Evolutionary conservation across 1,140 invertebrate genomes (phyloP).

Genomic region (Drosophila navojoa): DNA sequence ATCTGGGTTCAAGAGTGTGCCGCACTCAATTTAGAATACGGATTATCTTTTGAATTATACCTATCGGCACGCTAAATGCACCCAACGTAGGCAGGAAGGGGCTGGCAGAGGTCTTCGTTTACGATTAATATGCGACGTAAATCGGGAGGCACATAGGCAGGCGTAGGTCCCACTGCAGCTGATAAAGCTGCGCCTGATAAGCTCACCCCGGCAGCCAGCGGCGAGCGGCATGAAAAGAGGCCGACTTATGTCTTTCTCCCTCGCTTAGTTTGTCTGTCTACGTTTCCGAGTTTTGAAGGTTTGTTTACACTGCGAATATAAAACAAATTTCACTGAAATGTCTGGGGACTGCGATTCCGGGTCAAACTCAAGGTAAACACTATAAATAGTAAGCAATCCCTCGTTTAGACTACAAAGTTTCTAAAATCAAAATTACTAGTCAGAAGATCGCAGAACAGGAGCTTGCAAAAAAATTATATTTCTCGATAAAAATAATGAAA

Average conservation of each 20-base stretch:
- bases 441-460: slow-evolving; percentile 4
- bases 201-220: neutral
- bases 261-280: slow-evolving; percentile 1
- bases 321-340: slow-evolving; percentile 13
- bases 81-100: neutral
- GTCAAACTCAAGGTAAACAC: slow-evolving; percentile 33
- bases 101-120: neutral
- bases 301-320: slow-evolving; percentile 64
- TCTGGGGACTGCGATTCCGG: slow-evolving; percentile 45
- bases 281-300: slow-evolving; percentile 53
- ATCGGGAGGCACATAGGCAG: slow-evolving; percentile 22
- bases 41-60: slow-evolving; percentile 14
- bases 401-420: slow-evolving; percentile 21
- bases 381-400: slow-evolving; percentile 29
- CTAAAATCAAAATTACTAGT: slow-evolving; percentile 15
- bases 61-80: neutral
- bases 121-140: slow-evolving; percentile 33
- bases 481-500: neutral
- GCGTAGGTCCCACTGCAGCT: slow-evolving; percentile 10
- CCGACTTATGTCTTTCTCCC: slow-evolving; percentile 11
- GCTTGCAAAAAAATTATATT: neutral
- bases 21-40: slow-evolving; percentile 50
- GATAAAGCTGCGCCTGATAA: slow-evolving; percentile 65
- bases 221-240: slow-evolving; percentile 35
- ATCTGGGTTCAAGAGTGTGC: slow-evolving; percentile 48